Conservation (phyloP, 2,888 invertebrate species). For the Glyphotaelius pellucidus region DNA sequence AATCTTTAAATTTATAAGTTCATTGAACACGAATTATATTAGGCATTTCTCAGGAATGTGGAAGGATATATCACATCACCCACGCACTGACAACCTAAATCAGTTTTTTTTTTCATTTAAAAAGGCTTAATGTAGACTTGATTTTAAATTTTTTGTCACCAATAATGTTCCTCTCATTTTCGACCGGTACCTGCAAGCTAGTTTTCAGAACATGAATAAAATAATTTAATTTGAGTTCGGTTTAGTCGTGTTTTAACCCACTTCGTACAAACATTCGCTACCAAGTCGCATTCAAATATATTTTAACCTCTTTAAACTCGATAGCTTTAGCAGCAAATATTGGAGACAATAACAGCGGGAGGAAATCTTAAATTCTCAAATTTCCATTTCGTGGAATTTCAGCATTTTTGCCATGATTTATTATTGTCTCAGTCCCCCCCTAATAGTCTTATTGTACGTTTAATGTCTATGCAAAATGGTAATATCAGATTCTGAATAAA, state of each 20-base stretch:
- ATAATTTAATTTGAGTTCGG: background rate
- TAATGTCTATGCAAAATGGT: background rate
- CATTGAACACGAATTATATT: too few relatives aligned
- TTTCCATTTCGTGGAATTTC: background rate
- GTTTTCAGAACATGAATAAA: background rate
- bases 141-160: background rate
- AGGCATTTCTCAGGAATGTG: too few relatives aligned
- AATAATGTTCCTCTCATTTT: background rate
- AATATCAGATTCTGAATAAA: background rate
- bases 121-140: too few relatives aligned
- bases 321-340: background rate
- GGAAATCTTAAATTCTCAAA: background rate
- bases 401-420: background rate
- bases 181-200: background rate
- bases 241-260: too few relatives aligned
- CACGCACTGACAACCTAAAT: too few relatives aligned
- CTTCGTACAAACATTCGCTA: background rate
- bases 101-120: too few relatives aligned
- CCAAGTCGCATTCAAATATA: background rate
- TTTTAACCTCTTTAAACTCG: background rate
- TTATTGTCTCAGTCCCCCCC: background rate
- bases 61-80: too few relatives aligned
- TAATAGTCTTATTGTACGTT: background rate
- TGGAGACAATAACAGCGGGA: background rate
- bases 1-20: too few relatives aligned